A percentile compares a stretch with the other conserved stretches of the same genome.
These are phyloP conservation scores for Scleropages formosus DNA, from an alignment of 2,797 vertebrate genomes.

Conservation along the genomic window DNA sequence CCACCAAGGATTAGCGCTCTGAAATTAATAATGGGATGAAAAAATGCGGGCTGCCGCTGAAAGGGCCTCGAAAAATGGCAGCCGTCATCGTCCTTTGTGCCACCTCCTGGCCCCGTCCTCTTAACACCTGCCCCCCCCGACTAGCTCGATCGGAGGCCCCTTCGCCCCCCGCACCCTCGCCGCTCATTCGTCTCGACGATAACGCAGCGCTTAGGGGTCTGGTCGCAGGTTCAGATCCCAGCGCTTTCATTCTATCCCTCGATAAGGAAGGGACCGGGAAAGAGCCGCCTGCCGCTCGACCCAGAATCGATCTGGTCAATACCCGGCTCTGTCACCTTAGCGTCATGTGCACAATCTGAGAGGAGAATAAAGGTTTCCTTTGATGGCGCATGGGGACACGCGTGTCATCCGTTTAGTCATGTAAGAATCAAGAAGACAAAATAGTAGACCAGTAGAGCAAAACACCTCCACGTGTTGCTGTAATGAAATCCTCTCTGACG, in stretches of 20 bases:
- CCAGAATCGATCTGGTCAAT: constrained; percentile 15
- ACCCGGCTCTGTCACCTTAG: neutral
- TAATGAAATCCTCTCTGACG: neutral
- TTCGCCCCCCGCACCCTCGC: neutral
- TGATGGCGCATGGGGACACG: neutral
- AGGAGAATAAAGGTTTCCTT: neutral
- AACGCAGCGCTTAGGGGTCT: neutral
- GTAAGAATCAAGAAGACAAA: too few relatives aligned
- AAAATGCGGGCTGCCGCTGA: neutral
- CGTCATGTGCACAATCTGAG: neutral
- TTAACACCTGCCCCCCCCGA: neutral
- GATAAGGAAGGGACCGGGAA: too few relatives aligned
- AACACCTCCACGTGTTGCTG: too few relatives aligned
- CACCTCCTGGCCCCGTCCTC: neutral
- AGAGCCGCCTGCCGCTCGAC: too few relatives aligned
- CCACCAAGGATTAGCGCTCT: neutral
- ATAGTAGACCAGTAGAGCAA: too few relatives aligned
- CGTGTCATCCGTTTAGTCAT: neutral
- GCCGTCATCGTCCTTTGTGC: constrained; percentile 2
- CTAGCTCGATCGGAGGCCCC: neutral
- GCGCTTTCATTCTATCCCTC: neutral
- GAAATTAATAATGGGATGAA: constrained; percentile 20
- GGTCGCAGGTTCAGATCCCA: neutral
- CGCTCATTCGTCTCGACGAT: neutral
- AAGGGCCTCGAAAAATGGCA: neutral